Conservation (phyloP, 2,888 invertebrate species). For the Parelbella ahira region DNA sequence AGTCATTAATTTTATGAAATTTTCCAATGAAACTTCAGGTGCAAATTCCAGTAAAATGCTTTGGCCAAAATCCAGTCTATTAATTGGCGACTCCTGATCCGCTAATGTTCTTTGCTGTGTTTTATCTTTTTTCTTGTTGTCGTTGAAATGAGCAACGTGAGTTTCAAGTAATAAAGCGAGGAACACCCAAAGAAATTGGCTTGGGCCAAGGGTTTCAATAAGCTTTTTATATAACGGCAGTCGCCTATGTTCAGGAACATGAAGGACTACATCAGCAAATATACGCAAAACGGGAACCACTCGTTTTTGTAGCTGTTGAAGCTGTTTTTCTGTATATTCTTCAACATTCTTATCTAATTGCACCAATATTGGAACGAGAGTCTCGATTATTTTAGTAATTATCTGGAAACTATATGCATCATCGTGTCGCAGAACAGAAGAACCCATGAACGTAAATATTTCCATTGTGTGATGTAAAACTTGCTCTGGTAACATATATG, state of each 20-base stretch:
- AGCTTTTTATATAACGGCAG: constrained; percentile 89
- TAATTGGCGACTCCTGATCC: constrained; percentile 71
- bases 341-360: constrained; percentile 63
- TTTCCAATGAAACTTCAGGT: constrained; percentile 81
- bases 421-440: constrained; percentile 94
- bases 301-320: constrained; percentile 62
- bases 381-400: constrained; percentile 93
- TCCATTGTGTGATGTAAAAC: constrained; percentile 97
- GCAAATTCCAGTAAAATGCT: constrained; percentile 84
- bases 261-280: constrained; percentile 93
- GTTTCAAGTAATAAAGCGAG: constrained; percentile 86
- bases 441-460: constrained; percentile 98
- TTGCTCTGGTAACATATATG: constrained; percentile 88
- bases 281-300: constrained; percentile 88
- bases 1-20: constrained; percentile 83
- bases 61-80: constrained; percentile 84
- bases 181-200: constrained; percentile 86
- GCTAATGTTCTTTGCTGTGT: constrained; percentile 48
- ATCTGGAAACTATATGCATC: constrained; percentile 97
- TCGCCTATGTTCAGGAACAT: constrained; percentile 96
- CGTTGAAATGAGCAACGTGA: constrained; percentile 81
- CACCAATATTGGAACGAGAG: constrained; percentile 92
- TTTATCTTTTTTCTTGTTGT: constrained; percentile 63
- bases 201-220: constrained; percentile 84
- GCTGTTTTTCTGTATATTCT: constrained; percentile 53